A percentile compares a stretch with the other conserved stretches of the same genome.
Evolutionary conservation across 2,797 vertebrate species (phyloP).

Genomic region (Coccyzus lansbergi): DNA sequence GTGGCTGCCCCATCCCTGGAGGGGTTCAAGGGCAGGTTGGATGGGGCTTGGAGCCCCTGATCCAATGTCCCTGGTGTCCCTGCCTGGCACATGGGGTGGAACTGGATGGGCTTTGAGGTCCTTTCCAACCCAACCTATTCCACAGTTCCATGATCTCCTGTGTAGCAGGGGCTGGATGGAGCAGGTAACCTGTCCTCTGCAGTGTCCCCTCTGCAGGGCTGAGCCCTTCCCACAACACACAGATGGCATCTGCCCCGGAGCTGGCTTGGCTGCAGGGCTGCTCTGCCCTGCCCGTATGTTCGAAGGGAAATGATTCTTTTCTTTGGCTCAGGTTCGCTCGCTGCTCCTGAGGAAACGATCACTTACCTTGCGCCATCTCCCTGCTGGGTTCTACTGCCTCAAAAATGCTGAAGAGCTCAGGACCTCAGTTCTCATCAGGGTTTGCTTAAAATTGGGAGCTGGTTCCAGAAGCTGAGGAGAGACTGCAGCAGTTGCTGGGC

Average conservation of each 20-base stretch:
- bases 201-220: background rate
- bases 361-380: background rate
- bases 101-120: too few relatives aligned
- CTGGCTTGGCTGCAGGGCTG: background rate
- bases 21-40: too few relatives aligned
- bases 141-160: too few relatives aligned
- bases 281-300: too few relatives aligned
- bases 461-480: background rate
- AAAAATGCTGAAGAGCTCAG: background rate
- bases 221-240: background rate
- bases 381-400: background rate
- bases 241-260: background rate
- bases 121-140: too few relatives aligned
- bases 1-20: too few relatives aligned
- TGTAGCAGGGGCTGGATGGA: too few relatives aligned
- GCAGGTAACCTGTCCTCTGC: too few relatives aligned
- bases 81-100: too few relatives aligned
- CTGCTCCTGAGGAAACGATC: background rate
- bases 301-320: too few relatives aligned
- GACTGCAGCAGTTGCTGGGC: fast-evolving
- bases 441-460: background rate
- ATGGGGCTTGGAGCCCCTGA: too few relatives aligned
- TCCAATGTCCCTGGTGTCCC: too few relatives aligned
- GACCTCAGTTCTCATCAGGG: background rate
- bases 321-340: background rate